phyloP scores from a whole-genome alignment of 2,888 invertebrate genomes.

The Napeogenes inachia region DNA sequence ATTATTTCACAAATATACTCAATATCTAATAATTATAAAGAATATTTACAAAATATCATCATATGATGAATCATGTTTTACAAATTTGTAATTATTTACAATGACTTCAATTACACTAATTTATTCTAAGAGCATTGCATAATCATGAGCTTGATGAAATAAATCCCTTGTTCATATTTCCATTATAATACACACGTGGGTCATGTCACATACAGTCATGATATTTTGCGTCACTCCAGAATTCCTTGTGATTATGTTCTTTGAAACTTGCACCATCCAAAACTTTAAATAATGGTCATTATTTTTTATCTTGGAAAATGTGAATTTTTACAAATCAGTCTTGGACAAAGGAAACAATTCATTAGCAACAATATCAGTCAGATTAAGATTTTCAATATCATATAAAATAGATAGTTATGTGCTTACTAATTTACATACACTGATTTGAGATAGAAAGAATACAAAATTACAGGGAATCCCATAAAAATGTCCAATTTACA shows the following conservation, averaged over 20 bases:
- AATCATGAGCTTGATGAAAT: conserved; percentile 71
- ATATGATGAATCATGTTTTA: conserved; percentile 56
- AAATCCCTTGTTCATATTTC: conserved; percentile 61
- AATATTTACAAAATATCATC: conserved; percentile 74
- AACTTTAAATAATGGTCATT: conserved; percentile 8
- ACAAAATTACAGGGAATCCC: conserved; percentile 54
- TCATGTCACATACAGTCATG: neutral
- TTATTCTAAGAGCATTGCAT: conserved; percentile 66
- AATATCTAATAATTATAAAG: conserved; percentile 60
- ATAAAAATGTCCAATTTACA: conserved; percentile 20
- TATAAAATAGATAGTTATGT: conserved; percentile 12
- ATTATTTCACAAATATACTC: conserved; percentile 73
- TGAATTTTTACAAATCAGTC: conserved; percentile 53
- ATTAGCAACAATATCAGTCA: conserved; percentile 36
- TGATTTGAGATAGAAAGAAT: conserved; percentile 26
- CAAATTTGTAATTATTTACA: conserved; percentile 73
- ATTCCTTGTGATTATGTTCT: neutral
- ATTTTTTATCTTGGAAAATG: conserved; percentile 28
- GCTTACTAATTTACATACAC: conserved; percentile 25
- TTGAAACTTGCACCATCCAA: conserved; percentile 7
- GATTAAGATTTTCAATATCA: conserved; percentile 20
- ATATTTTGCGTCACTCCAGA: neutral
- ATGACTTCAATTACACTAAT: conserved; percentile 69
- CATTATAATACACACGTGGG: conserved; percentile 14
- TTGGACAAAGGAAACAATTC: conserved; percentile 60